phyloP scores from a whole-genome alignment of 2,888 invertebrate species.

The Amphimallon solstitiale region DNA sequence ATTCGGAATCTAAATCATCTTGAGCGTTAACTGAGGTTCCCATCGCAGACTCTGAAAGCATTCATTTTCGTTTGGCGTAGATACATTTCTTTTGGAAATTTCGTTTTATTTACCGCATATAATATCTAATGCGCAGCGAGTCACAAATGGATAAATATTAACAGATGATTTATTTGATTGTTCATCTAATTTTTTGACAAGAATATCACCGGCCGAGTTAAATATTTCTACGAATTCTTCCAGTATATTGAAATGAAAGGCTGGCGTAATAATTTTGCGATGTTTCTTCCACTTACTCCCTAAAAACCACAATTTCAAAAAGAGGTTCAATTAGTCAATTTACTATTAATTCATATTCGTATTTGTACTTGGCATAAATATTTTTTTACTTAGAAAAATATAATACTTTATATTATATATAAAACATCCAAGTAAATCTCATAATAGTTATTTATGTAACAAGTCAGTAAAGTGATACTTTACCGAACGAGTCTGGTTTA shows the following conservation, averaged over 20 bases:
- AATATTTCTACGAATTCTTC: conserved; percentile 40
- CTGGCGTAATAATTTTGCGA: conserved; percentile 40
- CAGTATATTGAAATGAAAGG: conserved; percentile 44
- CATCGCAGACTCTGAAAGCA: conserved; percentile 69
- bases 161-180: conserved; percentile 55
- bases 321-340: too few relatives aligned
- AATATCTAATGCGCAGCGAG: conserved; percentile 69
- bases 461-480: too few relatives aligned
- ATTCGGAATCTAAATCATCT: conserved; percentile 72
- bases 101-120: conserved; percentile 67
- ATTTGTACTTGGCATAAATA: too few relatives aligned
- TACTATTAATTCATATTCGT: too few relatives aligned
- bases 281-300: conserved; percentile 41
- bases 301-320: too few relatives aligned
- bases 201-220: conserved; percentile 32
- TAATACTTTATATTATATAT: too few relatives aligned
- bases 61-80: not conserved
- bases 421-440: too few relatives aligned
- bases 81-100: not conserved
- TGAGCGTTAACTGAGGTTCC: conserved; percentile 80
- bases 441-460: too few relatives aligned
- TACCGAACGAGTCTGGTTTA: too few relatives aligned
- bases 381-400: too few relatives aligned
- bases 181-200: conserved; percentile 30
- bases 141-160: conserved; percentile 71